Base-by-base conservation (phyloP, 2,888 invertebrate genomes). In the Pterobdella sp. region DNA sequence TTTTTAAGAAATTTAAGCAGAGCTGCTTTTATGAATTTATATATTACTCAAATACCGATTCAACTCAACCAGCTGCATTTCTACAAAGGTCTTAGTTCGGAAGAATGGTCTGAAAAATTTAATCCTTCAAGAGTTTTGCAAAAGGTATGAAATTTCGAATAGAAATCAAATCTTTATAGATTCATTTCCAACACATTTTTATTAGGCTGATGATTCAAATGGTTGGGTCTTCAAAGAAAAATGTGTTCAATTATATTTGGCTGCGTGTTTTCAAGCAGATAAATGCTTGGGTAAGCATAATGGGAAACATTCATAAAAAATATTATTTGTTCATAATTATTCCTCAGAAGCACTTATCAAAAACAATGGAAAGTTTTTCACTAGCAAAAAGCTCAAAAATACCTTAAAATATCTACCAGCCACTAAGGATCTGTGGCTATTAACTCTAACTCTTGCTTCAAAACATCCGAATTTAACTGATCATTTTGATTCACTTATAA, bases 221-320 rank as follows among this genome's bases (percentile, higher is more conserved):
- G 2, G 31, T 1, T 71, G 71, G 71, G 52, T 32, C 7, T 71
- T 71, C 26, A 71, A 36, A 34, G 71, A 71, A 35, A 52, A 35
- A 10, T 71, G 29, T 56, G 71, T 71, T 26, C 71, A 71, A 37
- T 31, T 31, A 26, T 71, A 34, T 31, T 31, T 71, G 56, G 71
- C 71, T 63, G 71, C 71, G 1, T 71, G 56, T 31, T 71, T 34
- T 26, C 71, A 71, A 52, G 71, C 52, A 18, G 35, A 71, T 18
- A 71, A 71, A 52, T 35, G 52, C 14, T n/a, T 63, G 32, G 71
- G 71, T 71, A 18, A 69, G 68, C n/a, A n/a, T n/a, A n/a, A n/a
- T n/a, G n/a, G n/a, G n/a, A n/a, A n/a, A n/a, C n/a, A n/a, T n/a
- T n/a, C n/a, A n/a, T n/a, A n/a, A n/a, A n/a, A n/a, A n/a, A n/a